These are phyloP conservation scores for Telmatochromis bifrenatus DNA, from an alignment of 2,113 vertebrate species.

Conservation along the genomic window DNA sequence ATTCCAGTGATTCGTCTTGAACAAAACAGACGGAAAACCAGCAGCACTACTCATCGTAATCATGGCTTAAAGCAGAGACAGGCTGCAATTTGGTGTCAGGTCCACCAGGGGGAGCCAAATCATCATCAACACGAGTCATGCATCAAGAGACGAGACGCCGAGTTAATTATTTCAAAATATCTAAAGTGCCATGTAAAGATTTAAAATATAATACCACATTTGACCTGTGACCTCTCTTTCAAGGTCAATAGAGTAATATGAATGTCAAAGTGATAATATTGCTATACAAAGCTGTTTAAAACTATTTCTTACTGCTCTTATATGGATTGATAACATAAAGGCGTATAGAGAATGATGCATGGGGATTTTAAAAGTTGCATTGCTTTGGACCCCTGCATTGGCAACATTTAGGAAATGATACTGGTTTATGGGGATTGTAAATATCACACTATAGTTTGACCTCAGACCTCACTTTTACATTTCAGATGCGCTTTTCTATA, in stretches of 20 bases:
- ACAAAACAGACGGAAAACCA: not conserved
- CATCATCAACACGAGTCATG: not conserved
- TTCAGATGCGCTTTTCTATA: not conserved
- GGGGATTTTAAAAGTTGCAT: not conserved
- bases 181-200: not conserved
- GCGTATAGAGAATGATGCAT: not conserved
- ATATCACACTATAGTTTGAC: not conserved
- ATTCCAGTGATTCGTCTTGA: not conserved
- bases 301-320: not conserved
- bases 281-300: not conserved
- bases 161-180: not conserved
- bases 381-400: not conserved
- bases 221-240: not conserved
- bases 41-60: not conserved
- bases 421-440: not conserved
- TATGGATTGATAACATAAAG: not conserved
- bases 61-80: not conserved
- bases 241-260: not conserved
- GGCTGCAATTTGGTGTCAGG: not conserved
- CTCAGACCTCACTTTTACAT: not conserved
- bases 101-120: not conserved
- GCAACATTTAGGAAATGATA: not conserved
- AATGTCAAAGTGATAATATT: not conserved
- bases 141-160: not conserved
- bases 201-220: not conserved